Evolutionary conservation across 1,140 invertebrate genomes (phyloP).

Genomic region (Drosophila funebris): DNA sequence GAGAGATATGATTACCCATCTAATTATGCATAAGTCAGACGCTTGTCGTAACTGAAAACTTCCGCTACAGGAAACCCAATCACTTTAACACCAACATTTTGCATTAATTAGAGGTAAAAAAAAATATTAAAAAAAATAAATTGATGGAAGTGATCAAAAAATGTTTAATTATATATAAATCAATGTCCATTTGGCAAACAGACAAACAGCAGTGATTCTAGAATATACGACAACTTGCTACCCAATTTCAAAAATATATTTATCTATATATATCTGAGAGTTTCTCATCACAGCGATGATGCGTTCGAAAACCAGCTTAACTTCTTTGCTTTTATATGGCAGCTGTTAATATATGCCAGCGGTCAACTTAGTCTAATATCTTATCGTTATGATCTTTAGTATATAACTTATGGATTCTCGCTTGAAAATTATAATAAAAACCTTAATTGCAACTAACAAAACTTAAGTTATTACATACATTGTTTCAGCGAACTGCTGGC

Average conservation of each 20-base stretch:
- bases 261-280: slow-evolving; percentile 6
- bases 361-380: background rate
- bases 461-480: too few species aligned
- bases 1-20: slow-evolving; percentile 55
- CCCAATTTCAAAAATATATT: slow-evolving; percentile 24
- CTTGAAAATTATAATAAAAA: too few species aligned
- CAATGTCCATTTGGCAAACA: slow-evolving; percentile 23
- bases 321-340: background rate
- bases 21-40: slow-evolving; percentile 67
- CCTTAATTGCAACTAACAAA: too few species aligned
- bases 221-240: slow-evolving; percentile 28
- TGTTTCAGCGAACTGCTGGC: too few species aligned
- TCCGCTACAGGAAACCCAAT: slow-evolving; percentile 72
- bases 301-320: background rate
- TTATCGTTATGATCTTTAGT: background rate
- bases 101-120: slow-evolving; percentile 65
- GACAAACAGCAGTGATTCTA: slow-evolving; percentile 1
- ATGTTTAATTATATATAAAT: slow-evolving; percentile 69
- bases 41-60: slow-evolving; percentile 64
- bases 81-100: slow-evolving; percentile 43
- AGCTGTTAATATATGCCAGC: background rate
- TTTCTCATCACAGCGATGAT: slow-evolving; percentile 1
- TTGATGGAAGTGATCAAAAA: slow-evolving; percentile 62
- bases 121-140: slow-evolving; percentile 40
- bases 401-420: background rate